These are phyloP conservation scores for Sarcophaga caerulescens DNA, from an alignment of 2,888 invertebrate genomes.

Conservation along the genomic window DNA sequence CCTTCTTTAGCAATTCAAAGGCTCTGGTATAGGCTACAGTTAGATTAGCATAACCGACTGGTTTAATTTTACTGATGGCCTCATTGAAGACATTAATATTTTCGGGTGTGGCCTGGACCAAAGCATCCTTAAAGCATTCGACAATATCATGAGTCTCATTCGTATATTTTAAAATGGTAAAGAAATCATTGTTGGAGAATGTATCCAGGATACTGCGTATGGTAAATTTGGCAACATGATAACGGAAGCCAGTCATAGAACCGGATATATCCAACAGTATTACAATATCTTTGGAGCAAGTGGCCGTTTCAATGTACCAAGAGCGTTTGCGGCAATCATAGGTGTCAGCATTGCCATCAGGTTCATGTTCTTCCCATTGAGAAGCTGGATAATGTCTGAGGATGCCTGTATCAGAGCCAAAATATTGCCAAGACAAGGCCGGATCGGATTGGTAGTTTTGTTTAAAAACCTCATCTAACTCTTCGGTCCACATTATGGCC, in stretches of 20 bases:
- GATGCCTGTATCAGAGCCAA: slow-evolving; percentile 96
- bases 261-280: slow-evolving; percentile 97
- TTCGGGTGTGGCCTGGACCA: slow-evolving; percentile 95
- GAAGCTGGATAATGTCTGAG: slow-evolving; percentile 95
- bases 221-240: slow-evolving; percentile 91
- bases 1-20: slow-evolving; percentile 89
- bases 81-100: slow-evolving; percentile 89
- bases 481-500: slow-evolving; percentile 95
- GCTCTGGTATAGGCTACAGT: slow-evolving; percentile 91
- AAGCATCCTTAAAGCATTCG: slow-evolving; percentile 90
- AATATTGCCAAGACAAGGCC: slow-evolving; percentile 97
- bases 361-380: slow-evolving; percentile 83
- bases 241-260: slow-evolving; percentile 94
- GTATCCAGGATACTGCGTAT: slow-evolving; percentile 95
- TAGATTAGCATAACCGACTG: slow-evolving; percentile 92
- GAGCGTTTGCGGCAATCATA: slow-evolving; percentile 96
- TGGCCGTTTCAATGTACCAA: slow-evolving; percentile 99
- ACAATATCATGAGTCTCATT: slow-evolving; percentile 88
- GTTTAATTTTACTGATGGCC: slow-evolving; percentile 84
- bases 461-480: slow-evolving; percentile 90
- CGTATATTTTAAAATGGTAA: slow-evolving; percentile 94
- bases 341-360: slow-evolving; percentile 84
- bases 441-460: slow-evolving; percentile 94
- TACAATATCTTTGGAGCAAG: slow-evolving; percentile 98
- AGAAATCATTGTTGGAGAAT: slow-evolving; percentile 98